phyloP scores from a whole-genome alignment of 2,797 vertebrate species.

The Sus cebifrons region DNA sequence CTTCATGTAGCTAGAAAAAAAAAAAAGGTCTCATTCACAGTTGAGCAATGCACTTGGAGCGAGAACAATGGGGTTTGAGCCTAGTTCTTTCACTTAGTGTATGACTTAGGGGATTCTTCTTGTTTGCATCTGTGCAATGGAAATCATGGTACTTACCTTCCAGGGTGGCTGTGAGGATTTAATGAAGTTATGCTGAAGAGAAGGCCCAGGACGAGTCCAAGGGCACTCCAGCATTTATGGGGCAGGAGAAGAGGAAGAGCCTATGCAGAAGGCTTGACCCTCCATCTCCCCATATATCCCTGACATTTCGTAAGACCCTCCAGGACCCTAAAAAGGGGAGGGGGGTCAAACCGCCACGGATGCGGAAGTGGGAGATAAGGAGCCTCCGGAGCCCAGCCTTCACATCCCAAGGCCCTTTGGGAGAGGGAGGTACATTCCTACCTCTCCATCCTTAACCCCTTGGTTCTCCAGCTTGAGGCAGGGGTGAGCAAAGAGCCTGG shows the following conservation, averaged over 20 bases:
- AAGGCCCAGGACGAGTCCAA: not conserved
- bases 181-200: not conserved
- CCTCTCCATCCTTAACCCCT: not conserved
- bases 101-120: not conserved
- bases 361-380: not conserved
- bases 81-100: not conserved
- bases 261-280: not conserved
- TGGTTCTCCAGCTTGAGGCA: not conserved
- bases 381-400: not conserved
- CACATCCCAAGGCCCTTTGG: not conserved
- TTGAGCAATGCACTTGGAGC: accelerated
- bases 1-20: not conserved
- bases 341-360: not conserved
- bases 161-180: not conserved
- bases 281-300: not conserved
- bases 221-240: not conserved
- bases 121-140: not conserved
- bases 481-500: not conserved
- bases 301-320: constrained; percentile 26
- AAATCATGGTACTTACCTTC: not conserved
- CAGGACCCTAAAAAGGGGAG: not conserved
- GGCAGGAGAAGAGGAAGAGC: not conserved
- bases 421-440: not conserved
- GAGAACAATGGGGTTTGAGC: not conserved
- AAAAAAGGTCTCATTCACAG: not conserved